Conservation (phyloP, 2,113 vertebrate species). For the Rafetus swinhoei region DNA sequence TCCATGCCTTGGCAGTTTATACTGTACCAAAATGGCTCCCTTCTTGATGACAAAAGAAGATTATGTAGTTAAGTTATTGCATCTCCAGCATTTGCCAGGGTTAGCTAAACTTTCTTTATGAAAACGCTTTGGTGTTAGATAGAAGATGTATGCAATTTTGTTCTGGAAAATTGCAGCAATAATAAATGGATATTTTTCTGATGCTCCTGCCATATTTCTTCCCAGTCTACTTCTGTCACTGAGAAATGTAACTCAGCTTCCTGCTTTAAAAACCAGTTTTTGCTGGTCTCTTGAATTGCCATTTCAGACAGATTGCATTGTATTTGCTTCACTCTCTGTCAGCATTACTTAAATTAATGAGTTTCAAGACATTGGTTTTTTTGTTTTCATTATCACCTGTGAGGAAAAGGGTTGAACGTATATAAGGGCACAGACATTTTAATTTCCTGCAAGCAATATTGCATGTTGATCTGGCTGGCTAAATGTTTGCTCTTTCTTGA, state of each 20-base stretch:
- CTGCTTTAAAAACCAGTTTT: background rate
- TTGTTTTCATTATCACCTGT: background rate
- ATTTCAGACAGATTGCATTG: background rate
- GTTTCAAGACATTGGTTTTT: background rate
- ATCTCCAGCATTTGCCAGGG: background rate
- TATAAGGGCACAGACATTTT: background rate
- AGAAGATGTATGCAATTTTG: background rate
- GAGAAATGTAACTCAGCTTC: background rate
- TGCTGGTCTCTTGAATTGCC: background rate
- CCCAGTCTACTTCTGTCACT: background rate
- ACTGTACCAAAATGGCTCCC: background rate
- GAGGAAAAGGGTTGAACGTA: background rate
- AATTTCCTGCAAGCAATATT: background rate
- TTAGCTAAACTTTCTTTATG: background rate
- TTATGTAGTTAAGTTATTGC: background rate
- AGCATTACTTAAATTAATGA: background rate
- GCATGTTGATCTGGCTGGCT: accelerated
- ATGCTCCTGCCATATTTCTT: background rate
- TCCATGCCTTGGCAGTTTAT: background rate
- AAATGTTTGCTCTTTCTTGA: background rate
- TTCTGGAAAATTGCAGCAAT: background rate
- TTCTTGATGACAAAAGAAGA: background rate
- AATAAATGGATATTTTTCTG: background rate
- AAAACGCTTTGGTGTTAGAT: background rate
- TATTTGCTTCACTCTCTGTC: background rate